Percentiles rank a stretch among this genome's conserved stretches.
Conservation (phyloP, 2,888 invertebrate genomes). For the Artemia sinica region DNA sequence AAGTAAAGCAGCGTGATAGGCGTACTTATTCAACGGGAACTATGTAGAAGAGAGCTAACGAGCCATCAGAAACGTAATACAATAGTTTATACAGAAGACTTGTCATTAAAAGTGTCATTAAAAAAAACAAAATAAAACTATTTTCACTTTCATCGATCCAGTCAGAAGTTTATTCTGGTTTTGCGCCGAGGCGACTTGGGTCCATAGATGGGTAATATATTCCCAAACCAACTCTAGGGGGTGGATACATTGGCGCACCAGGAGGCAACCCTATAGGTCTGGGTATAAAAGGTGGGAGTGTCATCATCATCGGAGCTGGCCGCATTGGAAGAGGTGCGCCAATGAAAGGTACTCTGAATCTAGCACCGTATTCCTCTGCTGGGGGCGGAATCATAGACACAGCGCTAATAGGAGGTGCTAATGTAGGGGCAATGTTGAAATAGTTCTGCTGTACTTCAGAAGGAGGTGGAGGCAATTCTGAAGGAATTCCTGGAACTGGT, state of each 20-base stretch:
- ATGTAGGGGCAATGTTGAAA: slow-evolving; percentile 41
- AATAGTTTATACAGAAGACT: no score
- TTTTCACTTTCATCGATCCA: no score
- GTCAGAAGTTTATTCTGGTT: no score
- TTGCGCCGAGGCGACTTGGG: slow-evolving; percentile 70
- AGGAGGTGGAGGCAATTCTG: slow-evolving; percentile 45
- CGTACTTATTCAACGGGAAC: no score
- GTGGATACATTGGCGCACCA: slow-evolving; percentile 25
- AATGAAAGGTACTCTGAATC: slow-evolving; percentile 1
- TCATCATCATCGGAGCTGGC: slow-evolving; percentile 15
- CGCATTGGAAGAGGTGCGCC: slow-evolving; percentile 13
- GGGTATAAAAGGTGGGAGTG: slow-evolving; percentile 1
- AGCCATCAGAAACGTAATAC: no score
- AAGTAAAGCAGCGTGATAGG: no score
- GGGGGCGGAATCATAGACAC: slow-evolving; percentile 29
- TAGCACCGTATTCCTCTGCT: slow-evolving; percentile 24
- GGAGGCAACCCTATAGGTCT: slow-evolving; percentile 25
- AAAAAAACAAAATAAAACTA: no score
- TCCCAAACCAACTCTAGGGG: slow-evolving; percentile 39
- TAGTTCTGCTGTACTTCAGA: slow-evolving; percentile 41
- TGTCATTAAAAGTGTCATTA: no score
- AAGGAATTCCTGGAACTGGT: slow-evolving; percentile 56
- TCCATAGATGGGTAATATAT: slow-evolving; percentile 94
- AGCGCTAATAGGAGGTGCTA: slow-evolving; percentile 29
- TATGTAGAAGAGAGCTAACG: no score